Conservation (phyloP, 2,797 vertebrate species). For the Scolopax rusticola region DNA sequence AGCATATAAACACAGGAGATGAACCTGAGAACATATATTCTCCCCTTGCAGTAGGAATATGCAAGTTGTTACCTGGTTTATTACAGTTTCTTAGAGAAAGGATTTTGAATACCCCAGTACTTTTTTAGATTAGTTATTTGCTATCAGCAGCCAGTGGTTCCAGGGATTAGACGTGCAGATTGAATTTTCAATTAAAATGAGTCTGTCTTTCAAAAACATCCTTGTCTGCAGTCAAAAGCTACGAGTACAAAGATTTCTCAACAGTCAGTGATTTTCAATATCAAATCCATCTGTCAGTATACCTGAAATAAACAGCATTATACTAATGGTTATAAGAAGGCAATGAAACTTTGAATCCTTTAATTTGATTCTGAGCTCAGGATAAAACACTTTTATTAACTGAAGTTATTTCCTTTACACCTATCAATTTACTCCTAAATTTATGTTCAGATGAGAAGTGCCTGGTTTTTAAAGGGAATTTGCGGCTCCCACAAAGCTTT, state of each 20-base stretch:
- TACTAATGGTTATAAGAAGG: not conserved
- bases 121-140: slow-evolving; percentile 24
- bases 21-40: not conserved
- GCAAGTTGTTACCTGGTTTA: not conserved
- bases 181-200: slow-evolving; percentile 66
- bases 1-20: not conserved
- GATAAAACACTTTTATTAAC: not conserved
- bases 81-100: not conserved
- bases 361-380: slow-evolving; percentile 24
- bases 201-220: not conserved
- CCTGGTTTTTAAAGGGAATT: not conserved
- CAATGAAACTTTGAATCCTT: slow-evolving; percentile 17
- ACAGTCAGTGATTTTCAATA: slow-evolving; percentile 23
- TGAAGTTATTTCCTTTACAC: not conserved
- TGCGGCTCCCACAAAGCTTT: not conserved
- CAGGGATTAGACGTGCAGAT: slow-evolving; percentile 52
- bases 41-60: not conserved
- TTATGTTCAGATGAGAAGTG: not conserved
- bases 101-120: not conserved
- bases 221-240: slow-evolving; percentile 38
- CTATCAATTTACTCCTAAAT: not conserved
- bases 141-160: not conserved
- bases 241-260: not conserved
- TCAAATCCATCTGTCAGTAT: not conserved
- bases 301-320: not conserved